A percentile compares a stretch with the other conserved stretches of the same genome.
These are phyloP conservation scores for Toxotes jaculatrix DNA, from an alignment of 2,113 vertebrate species.

Conservation along the genomic window DNA sequence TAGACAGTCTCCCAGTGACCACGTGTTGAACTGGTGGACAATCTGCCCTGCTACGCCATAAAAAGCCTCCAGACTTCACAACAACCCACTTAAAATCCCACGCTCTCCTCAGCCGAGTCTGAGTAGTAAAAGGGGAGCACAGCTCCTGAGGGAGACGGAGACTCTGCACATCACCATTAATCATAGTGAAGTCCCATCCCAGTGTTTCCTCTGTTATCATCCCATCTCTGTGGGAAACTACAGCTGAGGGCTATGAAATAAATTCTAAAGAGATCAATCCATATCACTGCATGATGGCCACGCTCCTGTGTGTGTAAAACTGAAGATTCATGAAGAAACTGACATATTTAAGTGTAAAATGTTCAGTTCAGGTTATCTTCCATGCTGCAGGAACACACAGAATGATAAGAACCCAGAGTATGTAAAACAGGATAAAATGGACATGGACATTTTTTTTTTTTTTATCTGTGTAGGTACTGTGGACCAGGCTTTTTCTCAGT, in stretches of 20 bases:
- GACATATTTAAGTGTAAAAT: too few relatives aligned
- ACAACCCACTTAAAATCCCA: slow-evolving; percentile 9
- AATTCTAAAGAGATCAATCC: slow-evolving; percentile 31
- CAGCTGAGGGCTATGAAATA: slow-evolving; percentile 2
- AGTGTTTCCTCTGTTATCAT: background rate
- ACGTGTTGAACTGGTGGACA: background rate
- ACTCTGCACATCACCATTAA: slow-evolving; percentile 36
- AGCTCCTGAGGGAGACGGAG: slow-evolving; percentile 11
- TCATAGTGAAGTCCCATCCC: slow-evolving; percentile 26
- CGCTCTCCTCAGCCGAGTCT: background rate
- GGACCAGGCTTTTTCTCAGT: too few relatives aligned
- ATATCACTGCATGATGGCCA: background rate
- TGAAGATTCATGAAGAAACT: background rate
- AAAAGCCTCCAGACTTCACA: background rate
- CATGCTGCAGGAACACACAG: background rate
- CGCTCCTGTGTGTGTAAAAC: background rate
- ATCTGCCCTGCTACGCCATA: background rate
- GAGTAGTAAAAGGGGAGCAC: background rate
- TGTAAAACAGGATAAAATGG: background rate
- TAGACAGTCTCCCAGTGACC: too few relatives aligned
- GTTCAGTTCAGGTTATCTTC: background rate
- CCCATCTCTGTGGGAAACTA: slow-evolving; percentile 37
- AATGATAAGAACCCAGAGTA: background rate
- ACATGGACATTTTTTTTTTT: background rate
- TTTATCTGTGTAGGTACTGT: too few relatives aligned